These are phyloP conservation scores for Drosophila sucinea DNA, from an alignment of 1,140 invertebrate genomes.

Conservation along the genomic window DNA sequence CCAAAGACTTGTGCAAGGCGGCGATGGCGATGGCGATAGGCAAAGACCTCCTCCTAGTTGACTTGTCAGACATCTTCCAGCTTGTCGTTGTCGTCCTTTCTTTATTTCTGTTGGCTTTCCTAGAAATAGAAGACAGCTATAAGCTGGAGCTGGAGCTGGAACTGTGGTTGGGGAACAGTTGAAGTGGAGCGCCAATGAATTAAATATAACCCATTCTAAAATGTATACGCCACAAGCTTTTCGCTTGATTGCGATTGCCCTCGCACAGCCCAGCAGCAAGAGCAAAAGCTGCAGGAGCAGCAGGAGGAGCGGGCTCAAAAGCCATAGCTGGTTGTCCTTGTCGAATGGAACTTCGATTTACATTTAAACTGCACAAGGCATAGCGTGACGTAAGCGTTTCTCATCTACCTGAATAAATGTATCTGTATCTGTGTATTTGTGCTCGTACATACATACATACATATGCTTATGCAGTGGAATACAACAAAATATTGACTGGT, in stretches of 20 bases:
- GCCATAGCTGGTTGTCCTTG: conserved; percentile 51
- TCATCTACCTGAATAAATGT: neutral
- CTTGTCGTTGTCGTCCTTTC: conserved; percentile 31
- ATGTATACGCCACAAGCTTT: conserved; percentile 75
- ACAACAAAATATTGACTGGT: conserved; percentile 15
- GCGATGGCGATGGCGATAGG: conserved; percentile 8
- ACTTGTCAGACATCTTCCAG: conserved; percentile 43
- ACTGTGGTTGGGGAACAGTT: conserved; percentile 30
- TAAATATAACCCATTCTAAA: conserved; percentile 77
- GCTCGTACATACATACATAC: neutral
- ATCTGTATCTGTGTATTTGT: conserved; percentile 20
- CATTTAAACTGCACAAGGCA: conserved; percentile 67
- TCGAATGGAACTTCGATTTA: conserved; percentile 72
- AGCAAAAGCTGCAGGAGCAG: neutral
- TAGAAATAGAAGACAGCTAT: conserved; percentile 49
- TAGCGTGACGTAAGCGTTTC: conserved; percentile 59
- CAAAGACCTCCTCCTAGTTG: conserved; percentile 32
- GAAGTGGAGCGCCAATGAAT: conserved; percentile 75
- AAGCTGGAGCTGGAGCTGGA: conserved; percentile 9
- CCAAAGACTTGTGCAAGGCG: conserved; percentile 36
- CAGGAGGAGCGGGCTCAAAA: neutral
- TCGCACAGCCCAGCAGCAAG: conserved; percentile 7
- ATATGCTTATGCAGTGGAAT: neutral
- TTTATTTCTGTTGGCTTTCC: conserved; percentile 37
- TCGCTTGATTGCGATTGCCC: conserved; percentile 72